Percentiles rank a stretch among this genome's conserved stretches.
Conservation (phyloP, 2,113 vertebrate species). For the Meles meles region DNA sequence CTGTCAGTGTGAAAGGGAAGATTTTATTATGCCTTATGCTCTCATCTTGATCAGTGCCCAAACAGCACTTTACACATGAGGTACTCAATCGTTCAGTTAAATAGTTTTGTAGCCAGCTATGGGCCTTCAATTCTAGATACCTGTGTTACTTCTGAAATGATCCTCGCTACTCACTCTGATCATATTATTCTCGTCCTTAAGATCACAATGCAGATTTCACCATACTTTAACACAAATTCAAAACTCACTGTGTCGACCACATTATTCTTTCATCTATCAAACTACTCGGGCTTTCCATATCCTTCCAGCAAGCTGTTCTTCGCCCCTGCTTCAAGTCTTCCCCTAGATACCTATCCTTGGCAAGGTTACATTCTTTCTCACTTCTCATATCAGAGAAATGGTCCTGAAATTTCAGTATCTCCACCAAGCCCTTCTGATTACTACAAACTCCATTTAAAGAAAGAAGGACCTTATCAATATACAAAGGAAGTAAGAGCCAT, state of each 20-base stretch:
- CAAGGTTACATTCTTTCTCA: not conserved
- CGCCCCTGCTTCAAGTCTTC: not conserved
- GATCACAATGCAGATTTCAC: not conserved
- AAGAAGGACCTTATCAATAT: not conserved
- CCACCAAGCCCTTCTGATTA: not conserved
- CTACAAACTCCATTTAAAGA: not conserved
- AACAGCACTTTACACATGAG: not conserved
- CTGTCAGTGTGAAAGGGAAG: not conserved
- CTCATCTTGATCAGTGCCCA: not conserved
- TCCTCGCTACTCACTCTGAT: not conserved
- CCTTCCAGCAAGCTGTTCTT: not conserved
- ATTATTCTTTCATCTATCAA: not conserved
- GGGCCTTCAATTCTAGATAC: not conserved
- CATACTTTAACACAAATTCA: not conserved
- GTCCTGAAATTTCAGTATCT: constrained; percentile 7
- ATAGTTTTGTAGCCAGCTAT: not conserved
- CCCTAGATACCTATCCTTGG: not conserved
- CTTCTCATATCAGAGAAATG: not conserved
- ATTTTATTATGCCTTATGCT: not conserved
- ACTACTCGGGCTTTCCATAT: not conserved
- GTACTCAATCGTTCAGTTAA: not conserved
- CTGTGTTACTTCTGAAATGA: not conserved
- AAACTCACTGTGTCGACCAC: not conserved
- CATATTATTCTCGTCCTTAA: not conserved
- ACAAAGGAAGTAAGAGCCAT: not conserved